Conservation (phyloP, 2,797 vertebrate genomes). For the Hoplostethus mediterraneus region DNA sequence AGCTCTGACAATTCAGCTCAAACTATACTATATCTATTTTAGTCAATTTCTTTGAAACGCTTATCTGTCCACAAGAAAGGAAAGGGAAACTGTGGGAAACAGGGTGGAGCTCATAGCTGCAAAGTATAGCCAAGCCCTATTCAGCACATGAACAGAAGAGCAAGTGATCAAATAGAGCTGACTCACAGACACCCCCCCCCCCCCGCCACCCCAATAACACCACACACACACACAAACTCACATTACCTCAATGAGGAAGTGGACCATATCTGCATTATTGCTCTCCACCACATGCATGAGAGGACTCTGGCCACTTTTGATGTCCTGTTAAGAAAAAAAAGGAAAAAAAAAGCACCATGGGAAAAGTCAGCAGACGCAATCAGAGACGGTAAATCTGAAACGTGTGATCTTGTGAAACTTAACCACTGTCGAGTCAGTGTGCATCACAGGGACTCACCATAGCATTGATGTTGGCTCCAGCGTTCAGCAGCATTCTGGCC, state of each 20-base stretch:
- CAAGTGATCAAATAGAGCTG: conserved; percentile 47
- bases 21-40: not conserved
- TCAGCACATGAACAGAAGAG: conserved; percentile 26
- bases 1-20: conserved; percentile 22
- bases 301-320: conserved; percentile 92
- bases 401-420: conserved; percentile 29
- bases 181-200: conserved; percentile 48
- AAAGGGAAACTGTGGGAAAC: conserved; percentile 27
- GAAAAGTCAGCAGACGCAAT: conserved; percentile 38
- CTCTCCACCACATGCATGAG: conserved; percentile 92
- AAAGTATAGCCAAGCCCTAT: not conserved
- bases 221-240: conserved; percentile 22
- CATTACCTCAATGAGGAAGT: conserved; percentile 90
- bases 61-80: conserved; percentile 25
- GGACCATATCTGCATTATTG: conserved; percentile 87
- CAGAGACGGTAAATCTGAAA: conserved; percentile 9
- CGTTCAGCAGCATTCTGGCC: conserved; percentile 82
- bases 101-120: not conserved
- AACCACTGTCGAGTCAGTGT: conserved; percentile 33
- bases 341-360: conserved; percentile 29
- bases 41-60: conserved; percentile 12
- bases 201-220: conserved; percentile 10
- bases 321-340: conserved; percentile 80
- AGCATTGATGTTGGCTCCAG: conserved; percentile 88
- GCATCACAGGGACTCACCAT: conserved; percentile 83